Percentiles rank a stretch among this genome's conserved stretches.
phyloP scores from a whole-genome alignment of 2,113 vertebrate species.

The Mionectes macconnelli region DNA sequence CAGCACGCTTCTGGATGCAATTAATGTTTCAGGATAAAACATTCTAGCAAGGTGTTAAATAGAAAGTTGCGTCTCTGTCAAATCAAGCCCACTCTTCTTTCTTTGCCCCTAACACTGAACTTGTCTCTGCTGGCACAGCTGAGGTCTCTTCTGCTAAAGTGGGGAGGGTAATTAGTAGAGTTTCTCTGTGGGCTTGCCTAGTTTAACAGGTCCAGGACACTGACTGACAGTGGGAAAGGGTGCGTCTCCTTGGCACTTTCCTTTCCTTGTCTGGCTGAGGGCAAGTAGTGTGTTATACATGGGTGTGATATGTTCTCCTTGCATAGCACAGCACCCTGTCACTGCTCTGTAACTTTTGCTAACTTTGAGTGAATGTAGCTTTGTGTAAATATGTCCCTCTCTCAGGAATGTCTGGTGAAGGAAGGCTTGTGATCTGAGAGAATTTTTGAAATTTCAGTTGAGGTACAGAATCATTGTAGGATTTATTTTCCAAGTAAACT shows the following conservation, averaged over 20 bases:
- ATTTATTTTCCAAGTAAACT: not conserved
- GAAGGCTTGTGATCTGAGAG: not conserved
- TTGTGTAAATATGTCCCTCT: not conserved
- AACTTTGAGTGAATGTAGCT: not conserved
- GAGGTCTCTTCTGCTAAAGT: not conserved
- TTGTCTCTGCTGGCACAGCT: not conserved
- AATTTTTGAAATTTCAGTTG: not conserved
- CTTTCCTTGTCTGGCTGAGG: slow-evolving; percentile 47
- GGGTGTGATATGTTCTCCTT: not conserved
- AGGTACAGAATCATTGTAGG: not conserved
- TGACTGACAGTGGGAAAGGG: slow-evolving; percentile 49
- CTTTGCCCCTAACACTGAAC: not conserved
- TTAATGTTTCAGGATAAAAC: slow-evolving; percentile 6
- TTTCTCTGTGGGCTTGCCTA: slow-evolving; percentile 35
- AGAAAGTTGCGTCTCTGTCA: not conserved
- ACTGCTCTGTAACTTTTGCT: not conserved
- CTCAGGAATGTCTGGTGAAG: not conserved
- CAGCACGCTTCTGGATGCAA: not conserved
- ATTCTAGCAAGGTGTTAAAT: not conserved
- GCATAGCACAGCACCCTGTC: not conserved
- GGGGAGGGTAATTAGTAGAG: not conserved
- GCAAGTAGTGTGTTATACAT: not conserved
- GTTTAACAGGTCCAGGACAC: slow-evolving; percentile 22
- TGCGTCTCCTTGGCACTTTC: slow-evolving; percentile 26
- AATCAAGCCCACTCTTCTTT: not conserved